Conservation (phyloP, 2,888 invertebrate genomes). For the Acanthosepion pharaonis region DNA sequence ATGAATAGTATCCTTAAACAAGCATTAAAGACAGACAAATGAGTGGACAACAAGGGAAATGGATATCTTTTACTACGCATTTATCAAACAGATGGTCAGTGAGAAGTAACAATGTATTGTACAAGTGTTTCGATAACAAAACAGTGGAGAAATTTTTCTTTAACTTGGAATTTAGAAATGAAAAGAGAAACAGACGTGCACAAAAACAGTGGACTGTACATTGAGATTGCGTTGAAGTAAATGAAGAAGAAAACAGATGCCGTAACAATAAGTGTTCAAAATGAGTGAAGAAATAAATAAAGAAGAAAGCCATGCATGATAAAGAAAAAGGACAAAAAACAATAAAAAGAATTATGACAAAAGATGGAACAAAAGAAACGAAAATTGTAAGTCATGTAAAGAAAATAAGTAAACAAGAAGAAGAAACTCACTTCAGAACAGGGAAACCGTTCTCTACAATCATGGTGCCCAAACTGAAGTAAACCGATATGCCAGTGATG, state of each 20-base stretch:
- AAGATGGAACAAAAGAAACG: not conserved
- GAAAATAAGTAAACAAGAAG: not conserved
- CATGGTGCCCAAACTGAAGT: not conserved
- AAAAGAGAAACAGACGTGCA: not conserved
- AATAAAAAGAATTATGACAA: no score
- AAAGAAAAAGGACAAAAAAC: not conserved
- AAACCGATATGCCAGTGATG: not conserved
- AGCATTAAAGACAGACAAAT: no score
- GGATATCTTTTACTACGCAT: not conserved
- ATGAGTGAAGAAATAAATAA: not conserved
- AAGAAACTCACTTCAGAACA: not conserved
- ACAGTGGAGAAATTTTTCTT: not conserved
- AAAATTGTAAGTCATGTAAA: not conserved
- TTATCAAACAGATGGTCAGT: no score
- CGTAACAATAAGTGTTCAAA: not conserved
- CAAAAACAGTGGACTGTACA: not conserved
- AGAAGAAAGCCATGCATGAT: not conserved
- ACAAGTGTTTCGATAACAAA: not conserved
- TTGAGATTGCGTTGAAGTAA: not conserved
- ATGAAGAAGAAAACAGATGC: not conserved
- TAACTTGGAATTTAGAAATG: no score
- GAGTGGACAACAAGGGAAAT: not conserved
- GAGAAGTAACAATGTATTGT: no score
- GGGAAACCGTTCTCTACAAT: conserved; percentile 33
- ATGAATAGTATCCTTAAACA: not conserved